phyloP scores from a whole-genome alignment of 1,140 invertebrate species.

The Gonatopus flavifemur region DNA sequence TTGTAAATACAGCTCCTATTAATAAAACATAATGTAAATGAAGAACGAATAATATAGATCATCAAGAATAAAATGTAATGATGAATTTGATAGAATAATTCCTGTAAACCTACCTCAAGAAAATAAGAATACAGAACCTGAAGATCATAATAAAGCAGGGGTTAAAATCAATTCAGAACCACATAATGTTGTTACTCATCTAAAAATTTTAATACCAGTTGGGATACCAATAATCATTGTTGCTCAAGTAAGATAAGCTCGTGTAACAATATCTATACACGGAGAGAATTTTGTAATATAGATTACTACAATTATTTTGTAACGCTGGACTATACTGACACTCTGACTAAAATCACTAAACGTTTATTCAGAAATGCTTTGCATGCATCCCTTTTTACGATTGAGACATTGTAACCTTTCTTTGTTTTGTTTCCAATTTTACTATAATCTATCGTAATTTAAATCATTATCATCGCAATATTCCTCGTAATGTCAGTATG shows the following conservation, averaged over 20 bases:
- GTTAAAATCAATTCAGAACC: conserved; percentile 58
- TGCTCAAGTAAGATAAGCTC: conserved; percentile 60
- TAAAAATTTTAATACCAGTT: conserved; percentile 57
- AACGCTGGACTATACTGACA: too few species aligned
- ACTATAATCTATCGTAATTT: too few species aligned
- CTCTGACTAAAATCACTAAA: too few species aligned
- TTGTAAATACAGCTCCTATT: conserved; percentile 69
- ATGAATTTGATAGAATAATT: conserved; percentile 70
- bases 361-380: too few species aligned
- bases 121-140: conserved; percentile 76
- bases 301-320: too few species aligned
- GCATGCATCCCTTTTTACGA: too few species aligned
- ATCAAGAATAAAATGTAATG: conserved; percentile 63
- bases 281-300: too few species aligned
- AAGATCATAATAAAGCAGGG: conserved; percentile 62
- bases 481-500: too few species aligned
- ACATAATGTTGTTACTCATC: conserved; percentile 28
- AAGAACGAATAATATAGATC: conserved; percentile 65
- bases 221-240: conserved; percentile 60
- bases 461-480: too few species aligned
- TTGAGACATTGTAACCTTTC: too few species aligned
- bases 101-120: conserved; percentile 66
- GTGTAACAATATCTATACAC: conserved; percentile 59
- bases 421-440: too few species aligned
- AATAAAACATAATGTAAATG: conserved; percentile 64